Evolutionary conservation across 2,888 invertebrate genomes (phyloP).

Genomic region (Orchesella flavescens): DNA sequence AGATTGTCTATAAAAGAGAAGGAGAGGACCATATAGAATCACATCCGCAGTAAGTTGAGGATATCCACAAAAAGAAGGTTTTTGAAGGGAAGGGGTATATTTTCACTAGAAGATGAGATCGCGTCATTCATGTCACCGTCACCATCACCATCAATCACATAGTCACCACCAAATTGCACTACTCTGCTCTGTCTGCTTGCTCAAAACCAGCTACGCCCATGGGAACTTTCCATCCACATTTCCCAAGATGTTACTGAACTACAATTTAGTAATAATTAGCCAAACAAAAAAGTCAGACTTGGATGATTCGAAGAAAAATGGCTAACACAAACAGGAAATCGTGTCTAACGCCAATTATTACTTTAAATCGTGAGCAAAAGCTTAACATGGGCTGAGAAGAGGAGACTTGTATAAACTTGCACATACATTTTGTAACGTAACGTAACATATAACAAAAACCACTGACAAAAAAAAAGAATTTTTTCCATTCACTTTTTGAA

Average conservation of each 20-base stretch:
- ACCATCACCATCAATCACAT: too few species aligned
- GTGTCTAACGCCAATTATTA: conserved; percentile 33
- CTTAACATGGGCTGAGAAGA: not conserved
- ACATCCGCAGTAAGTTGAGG: conserved; percentile 45
- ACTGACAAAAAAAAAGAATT: not conserved
- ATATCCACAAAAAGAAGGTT: conserved; percentile 11
- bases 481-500: not conserved
- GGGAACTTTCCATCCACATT: conserved; percentile 64
- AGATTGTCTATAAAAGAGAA: not conserved
- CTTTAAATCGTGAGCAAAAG: not conserved
- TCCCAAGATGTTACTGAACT: conserved; percentile 67
- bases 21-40: conserved; percentile 20
- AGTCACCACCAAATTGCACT: conserved; percentile 24
- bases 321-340: conserved; percentile 53
- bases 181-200: conserved; percentile 31
- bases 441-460: not conserved
- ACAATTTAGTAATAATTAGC: conserved; percentile 65
- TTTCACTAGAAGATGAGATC: conserved; percentile 37
- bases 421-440: not conserved
- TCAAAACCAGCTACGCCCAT: conserved; percentile 54
- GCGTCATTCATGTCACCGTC: too few species aligned
- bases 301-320: conserved; percentile 19
- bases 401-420: not conserved
- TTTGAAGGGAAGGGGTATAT: conserved; percentile 2
- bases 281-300: conserved; percentile 56